These are phyloP conservation scores for Hippocampus barbouri DNA, from an alignment of 2,113 vertebrate genomes.

Conservation along the genomic window DNA sequence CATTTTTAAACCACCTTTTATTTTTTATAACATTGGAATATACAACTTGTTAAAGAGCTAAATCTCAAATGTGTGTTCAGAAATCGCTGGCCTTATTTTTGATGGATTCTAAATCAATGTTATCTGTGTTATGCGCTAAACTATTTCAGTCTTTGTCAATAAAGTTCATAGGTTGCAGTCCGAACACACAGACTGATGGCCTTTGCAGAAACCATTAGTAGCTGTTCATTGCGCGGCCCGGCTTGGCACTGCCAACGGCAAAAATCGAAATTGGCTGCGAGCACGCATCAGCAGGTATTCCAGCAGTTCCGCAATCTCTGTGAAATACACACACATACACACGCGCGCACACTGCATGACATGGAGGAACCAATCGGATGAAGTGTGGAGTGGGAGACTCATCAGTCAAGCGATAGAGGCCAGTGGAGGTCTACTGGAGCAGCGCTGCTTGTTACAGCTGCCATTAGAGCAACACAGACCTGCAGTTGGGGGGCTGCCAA, in stretches of 20 bases:
- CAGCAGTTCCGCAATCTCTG: neutral
- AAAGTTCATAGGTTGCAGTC: conserved; percentile 8
- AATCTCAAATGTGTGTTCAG: neutral
- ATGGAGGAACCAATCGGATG: conserved; percentile 17
- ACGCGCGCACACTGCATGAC: conserved; percentile 4
- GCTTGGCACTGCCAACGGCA: conserved; percentile 19
- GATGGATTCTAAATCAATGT: neutral
- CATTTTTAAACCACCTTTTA: no score
- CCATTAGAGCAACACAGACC: conserved; percentile 24
- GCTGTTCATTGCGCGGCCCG: conserved; percentile 14
- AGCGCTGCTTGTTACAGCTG: conserved; percentile 24
- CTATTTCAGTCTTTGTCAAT: conserved; percentile 11
- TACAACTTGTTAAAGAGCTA: neutral
- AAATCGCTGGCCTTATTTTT: neutral
- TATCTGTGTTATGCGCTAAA: neutral
- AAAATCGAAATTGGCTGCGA: conserved; percentile 33
- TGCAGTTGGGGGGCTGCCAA: conserved; percentile 38
- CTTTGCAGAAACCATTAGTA: conserved; percentile 14
- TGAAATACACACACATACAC: conserved; percentile 5
- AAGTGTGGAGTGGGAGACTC: conserved; percentile 26
- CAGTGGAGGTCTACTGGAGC: conserved; percentile 15
- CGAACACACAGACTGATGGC: conserved; percentile 21
- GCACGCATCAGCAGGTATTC: conserved; percentile 8
- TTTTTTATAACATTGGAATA: no score
- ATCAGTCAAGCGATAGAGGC: conserved; percentile 37